Evolutionary conservation across 2,888 invertebrate genomes (phyloP).

Genomic region (Coenonympha arcania): DNA sequence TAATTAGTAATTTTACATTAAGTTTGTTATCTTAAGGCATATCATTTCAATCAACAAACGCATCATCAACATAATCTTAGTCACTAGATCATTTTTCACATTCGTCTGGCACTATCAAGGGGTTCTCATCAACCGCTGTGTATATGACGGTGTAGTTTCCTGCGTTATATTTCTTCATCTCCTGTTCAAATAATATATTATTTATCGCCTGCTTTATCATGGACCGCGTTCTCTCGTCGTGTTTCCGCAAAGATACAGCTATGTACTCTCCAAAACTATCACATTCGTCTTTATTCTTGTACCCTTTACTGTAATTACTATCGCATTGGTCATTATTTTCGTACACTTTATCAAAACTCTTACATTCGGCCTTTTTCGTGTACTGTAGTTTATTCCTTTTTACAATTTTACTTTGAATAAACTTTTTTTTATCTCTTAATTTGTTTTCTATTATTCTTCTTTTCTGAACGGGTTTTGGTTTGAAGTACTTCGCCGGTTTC

Average conservation of each 20-base stretch:
- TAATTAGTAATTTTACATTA: too few relatives aligned
- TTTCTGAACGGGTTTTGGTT: constrained; percentile 6
- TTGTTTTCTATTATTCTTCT: background rate
- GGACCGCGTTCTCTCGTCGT: constrained; percentile 57
- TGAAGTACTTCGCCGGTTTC: constrained; percentile 7
- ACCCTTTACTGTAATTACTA: too few relatives aligned
- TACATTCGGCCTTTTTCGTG: constrained; percentile 61
- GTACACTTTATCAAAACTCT: too few relatives aligned
- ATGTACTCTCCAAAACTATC: constrained; percentile 66
- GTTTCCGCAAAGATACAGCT: constrained; percentile 59
- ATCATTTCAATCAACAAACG: background rate
- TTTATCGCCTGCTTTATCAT: constrained; percentile 69
- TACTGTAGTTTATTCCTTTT: constrained; percentile 36
- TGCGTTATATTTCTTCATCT: constrained; percentile 58
- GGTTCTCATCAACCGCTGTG: constrained; percentile 48
- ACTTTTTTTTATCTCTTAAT: background rate
- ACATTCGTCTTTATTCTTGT: constrained; percentile 60
- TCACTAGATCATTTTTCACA: constrained; percentile 15
- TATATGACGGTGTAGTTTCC: constrained; percentile 46
- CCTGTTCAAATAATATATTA: constrained; percentile 63
- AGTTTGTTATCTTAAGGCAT: too few relatives aligned
- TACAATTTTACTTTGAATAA: constrained; percentile 13
- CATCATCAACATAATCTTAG: background rate
- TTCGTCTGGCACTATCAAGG: constrained; percentile 42
- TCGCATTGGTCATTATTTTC: too few relatives aligned